Conservation (phyloP, 2,113 vertebrate species). For the Scytalopus superciliaris region DNA sequence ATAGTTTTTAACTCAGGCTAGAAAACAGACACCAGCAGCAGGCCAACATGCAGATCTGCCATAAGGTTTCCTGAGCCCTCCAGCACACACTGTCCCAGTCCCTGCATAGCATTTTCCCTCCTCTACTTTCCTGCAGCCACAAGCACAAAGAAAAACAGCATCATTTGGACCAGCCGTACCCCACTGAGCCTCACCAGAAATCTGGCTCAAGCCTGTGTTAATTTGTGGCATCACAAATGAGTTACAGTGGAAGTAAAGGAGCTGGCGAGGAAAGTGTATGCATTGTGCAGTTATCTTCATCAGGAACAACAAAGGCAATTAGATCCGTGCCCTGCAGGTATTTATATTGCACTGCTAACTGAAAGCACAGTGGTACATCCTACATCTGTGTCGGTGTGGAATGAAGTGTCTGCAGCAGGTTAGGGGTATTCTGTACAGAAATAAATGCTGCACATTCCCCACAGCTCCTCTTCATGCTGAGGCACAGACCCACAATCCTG, state of each 20-base stretch:
- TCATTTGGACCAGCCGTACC: background rate
- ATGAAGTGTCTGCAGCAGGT: background rate
- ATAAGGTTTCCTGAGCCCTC: background rate
- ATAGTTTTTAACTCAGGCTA: background rate
- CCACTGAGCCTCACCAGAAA: background rate
- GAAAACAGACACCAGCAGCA: background rate
- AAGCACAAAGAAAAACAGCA: background rate
- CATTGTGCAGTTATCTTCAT: slow-evolving; percentile 4
- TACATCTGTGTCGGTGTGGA: background rate
- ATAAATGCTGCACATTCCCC: background rate
- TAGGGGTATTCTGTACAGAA: background rate
- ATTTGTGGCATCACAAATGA: slow-evolving; percentile 12
- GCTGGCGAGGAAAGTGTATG: background rate
- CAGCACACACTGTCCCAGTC: background rate
- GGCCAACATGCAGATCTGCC: background rate
- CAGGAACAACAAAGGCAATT: slow-evolving; percentile 42
- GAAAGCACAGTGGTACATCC: background rate
- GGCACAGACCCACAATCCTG: background rate
- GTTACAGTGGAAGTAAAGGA: background rate
- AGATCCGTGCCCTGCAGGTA: slow-evolving; percentile 26
- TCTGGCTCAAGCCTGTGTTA: background rate
- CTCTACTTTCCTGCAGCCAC: background rate
- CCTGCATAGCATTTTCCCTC: background rate
- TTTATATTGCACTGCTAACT: slow-evolving; percentile 29
- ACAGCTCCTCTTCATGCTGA: background rate